Base-by-base conservation (phyloP, 53 echinoderm and acorn worm species). In the Apostichopus leukothele region DNA sequence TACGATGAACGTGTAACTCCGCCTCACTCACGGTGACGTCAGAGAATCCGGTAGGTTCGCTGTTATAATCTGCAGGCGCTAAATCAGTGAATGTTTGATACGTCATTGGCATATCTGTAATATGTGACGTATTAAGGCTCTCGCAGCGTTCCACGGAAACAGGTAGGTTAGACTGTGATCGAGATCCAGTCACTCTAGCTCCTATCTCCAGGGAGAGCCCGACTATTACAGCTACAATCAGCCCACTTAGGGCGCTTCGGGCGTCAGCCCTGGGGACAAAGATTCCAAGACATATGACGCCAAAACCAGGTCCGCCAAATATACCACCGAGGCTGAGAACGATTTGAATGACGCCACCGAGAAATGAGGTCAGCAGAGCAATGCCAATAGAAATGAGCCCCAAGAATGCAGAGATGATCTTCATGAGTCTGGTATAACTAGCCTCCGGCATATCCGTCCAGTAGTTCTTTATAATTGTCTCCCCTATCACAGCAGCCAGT, bases 401-500 rank as follows among this genome's bases (percentile, higher is more conserved):
- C 10, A 73, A 87, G 13, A 12, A 18, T 25, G 75, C 74, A 11
- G 87, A 87, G 27, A 87, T 74, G 7, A 87, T 19, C 67, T 87
- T 87, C 10, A 87, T 20, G 51, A 73, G 50, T 53, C 59, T n/a
- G 53, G 87, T 73, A 18, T 87, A 87, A 9, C 7, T n/a, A 9
- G 20, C 59, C 8, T 87, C 87, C 1, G 75, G 54, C 75, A 87
- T 73, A 14, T 75, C 74, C 52, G 8, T 87, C 87, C 87, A 87
- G 59, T 7, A 51, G 25, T n/a, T 19, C 71, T 55, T 91, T 13
- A 92, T 57, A 27, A 94, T 18, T n/a, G 92, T 90, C 68, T 94
- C 92, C 3, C 90, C 78, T 0, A 90, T 92, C 16, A 94, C 89
- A 51, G 94, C 94, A 1, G 92, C 91, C 50, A 94, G 78, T 16